phyloP scores from a whole-genome alignment of 2,888 invertebrate species.

The Aleiodes alternator region DNA sequence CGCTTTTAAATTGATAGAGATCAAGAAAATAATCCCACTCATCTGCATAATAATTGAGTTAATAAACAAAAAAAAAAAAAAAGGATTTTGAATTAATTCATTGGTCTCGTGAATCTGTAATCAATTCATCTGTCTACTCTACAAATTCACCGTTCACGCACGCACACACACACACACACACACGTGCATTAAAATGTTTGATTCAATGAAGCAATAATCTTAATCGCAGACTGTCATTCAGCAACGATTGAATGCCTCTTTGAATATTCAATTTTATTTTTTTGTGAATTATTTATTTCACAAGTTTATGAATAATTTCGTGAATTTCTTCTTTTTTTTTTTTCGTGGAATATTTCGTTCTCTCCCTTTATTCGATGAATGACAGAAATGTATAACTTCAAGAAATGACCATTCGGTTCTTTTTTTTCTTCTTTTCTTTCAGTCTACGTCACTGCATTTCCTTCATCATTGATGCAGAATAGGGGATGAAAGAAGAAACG shows the following conservation, averaged over 20 bases:
- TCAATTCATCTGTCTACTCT: background rate
- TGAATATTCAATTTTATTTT: too few relatives aligned
- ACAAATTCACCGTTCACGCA: background rate
- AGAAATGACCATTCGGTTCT: background rate
- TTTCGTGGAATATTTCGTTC: slow-evolving; percentile 1
- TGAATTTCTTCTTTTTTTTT: slow-evolving; percentile 11
- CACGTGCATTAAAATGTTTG: slow-evolving; percentile 18
- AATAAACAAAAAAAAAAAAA: background rate
- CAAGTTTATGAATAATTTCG: slow-evolving; percentile 28
- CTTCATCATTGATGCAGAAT: slow-evolving; percentile 22
- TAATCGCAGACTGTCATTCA: slow-evolving; percentile 47
- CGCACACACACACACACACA: slow-evolving; percentile 1
- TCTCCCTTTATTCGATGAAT: background rate
- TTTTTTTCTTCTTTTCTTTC: background rate
- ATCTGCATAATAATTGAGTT: background rate
- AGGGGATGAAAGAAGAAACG: background rate
- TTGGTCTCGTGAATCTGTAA: background rate
- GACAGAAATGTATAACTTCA: background rate
- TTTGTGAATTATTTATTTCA: background rate
- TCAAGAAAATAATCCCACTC: too few relatives aligned
- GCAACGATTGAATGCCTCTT: slow-evolving; percentile 2
- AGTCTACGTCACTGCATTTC: background rate
- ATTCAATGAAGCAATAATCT: slow-evolving; percentile 55
- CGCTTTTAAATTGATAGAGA: background rate
- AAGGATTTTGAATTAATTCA: background rate